Base-by-base conservation (phyloP, 92 coral and sea anemone species). In the Phenganax stokvisi region DNA sequence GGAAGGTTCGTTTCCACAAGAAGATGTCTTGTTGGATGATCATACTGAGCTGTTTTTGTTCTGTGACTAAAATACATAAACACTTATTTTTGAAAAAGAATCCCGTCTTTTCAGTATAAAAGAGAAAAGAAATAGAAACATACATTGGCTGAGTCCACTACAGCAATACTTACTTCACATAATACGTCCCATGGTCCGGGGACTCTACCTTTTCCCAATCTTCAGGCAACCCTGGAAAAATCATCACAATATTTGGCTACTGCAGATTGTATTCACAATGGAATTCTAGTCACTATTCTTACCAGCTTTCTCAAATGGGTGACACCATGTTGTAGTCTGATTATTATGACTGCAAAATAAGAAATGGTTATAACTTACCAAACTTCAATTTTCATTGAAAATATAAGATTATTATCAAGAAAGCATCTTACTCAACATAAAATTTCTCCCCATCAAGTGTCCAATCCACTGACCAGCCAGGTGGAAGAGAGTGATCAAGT, bases 201-300 rank as follows among this genome's bases (percentile, higher is more conserved):
- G 97, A 92, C 55, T 94, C 98, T 80, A 89, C 91, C 83, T 89
- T 92, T 81, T 94, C 98, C 98, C 98, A 94, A 65, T 97, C 98
- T 56, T 90, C 92, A 67, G 98, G 98, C 57, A 92, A 84, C 12
- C 88, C 97, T 91, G 74, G 29, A 27, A 69, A 73, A 84, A 12
- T 52, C 74, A 61, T 17, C 20, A 15, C 37, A 12, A 64, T 28
- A 55, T 25, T 15, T 11, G 20, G 1, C 76, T 72, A 13, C 8
- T 47, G 9, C 13, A 72, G 15, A 37, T 10, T 7, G n/a, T 12
- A 72, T 72, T 69, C 12, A 53, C 15, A 20, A 15, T 10, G 37
- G 16, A 53, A 66, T 65, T 12, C 37, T 20, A 10, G 7, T 31
- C 3, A 54, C 80, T 12, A 3, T 3, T 47, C 62, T 60, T 70